A percentile compares a stretch with the other conserved stretches of the same genome.
These are phyloP conservation scores for Spicauda simplicius DNA, from an alignment of 2,888 invertebrate genomes.

Conservation along the genomic window DNA sequence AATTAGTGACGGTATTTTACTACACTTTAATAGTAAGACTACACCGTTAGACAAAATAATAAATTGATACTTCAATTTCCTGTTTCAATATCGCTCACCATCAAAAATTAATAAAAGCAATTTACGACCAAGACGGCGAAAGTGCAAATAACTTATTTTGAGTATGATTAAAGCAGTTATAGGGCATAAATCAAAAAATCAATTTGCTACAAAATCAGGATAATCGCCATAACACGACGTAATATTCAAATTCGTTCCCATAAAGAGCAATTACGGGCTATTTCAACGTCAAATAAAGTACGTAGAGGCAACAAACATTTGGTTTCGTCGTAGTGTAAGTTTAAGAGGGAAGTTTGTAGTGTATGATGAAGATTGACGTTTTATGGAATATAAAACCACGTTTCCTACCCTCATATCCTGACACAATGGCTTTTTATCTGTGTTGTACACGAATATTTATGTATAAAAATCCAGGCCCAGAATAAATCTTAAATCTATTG, in stretches of 20 bases:
- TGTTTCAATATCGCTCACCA: not conserved
- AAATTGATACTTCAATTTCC: not conserved
- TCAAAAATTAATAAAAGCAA: not conserved
- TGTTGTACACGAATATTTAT: no score
- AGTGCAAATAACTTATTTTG: slow-evolving; percentile 19
- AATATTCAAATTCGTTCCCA: slow-evolving; percentile 35
- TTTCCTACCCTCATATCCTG: no score
- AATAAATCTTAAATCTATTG: no score
- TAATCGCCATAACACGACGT: slow-evolving; percentile 22
- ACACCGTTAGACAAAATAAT: not conserved
- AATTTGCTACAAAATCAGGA: slow-evolving; percentile 25
- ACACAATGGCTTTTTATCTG: no score
- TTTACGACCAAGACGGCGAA: not conserved
- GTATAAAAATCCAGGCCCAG: no score
- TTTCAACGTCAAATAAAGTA: slow-evolving; percentile 33
- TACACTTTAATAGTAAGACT: no score
- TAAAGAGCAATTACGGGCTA: slow-evolving; percentile 35
- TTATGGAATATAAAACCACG: no score
- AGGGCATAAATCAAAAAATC: slow-evolving; percentile 34
- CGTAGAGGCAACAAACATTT: slow-evolving; percentile 30
- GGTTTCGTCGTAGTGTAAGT: slow-evolving; percentile 11
- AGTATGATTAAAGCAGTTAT: slow-evolving; percentile 24
- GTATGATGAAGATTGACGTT: no score
- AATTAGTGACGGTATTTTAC: no score
- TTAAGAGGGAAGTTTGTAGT: no score